Base-by-base conservation (phyloP, 2,113 vertebrate species). In the Romanogobio albipinnatus region DNA sequence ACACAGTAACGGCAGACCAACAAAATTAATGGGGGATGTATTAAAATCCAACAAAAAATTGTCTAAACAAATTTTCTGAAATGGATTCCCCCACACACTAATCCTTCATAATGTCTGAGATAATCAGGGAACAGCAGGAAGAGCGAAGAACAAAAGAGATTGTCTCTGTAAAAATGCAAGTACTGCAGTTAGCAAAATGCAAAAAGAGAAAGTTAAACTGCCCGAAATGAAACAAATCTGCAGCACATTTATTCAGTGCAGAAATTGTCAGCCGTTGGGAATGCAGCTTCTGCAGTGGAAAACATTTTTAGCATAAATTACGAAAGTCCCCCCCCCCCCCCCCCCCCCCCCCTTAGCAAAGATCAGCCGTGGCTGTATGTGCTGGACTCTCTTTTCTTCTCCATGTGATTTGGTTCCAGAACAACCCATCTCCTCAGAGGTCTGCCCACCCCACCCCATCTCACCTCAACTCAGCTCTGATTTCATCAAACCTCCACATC, bases 241-340 rank as follows among this genome's bases (percentile, higher is more conserved):
- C 70, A 53, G 19, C 51, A 51, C 24, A 58, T 49, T 76, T 68
- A 36, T 66, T 74, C 22, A 73, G 7, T 24, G 15, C 19, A 59
- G 64, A 76, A 84, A 49, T 19, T 79, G 58, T 51, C 29, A 51
- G 76, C 80, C 80, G 5, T 26, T 82, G 70, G 70, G 62, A 66
- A 7, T 22, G 68, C 19, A 58, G 29, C 66, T 19, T 66, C 14
- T 81, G 78, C 45, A 64, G 14, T 64, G 49, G 47, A 56, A 82
- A 82, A 51, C 11, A 56, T 88, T 91, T 91, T 90, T 88, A 90
- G 87, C 84, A 93, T 92, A 89, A 92, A 91, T 92, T 90, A 91
- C 90, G 87, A 76, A 91, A 51, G 49, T 87, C 70, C 81, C 80
- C n/a, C n/a, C n/a, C n/a, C n/a, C n/a, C n/a, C n/a, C n/a, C n/a